Conservation (phyloP, 1,140 invertebrate species). For the Euglossa dilemma region DNA sequence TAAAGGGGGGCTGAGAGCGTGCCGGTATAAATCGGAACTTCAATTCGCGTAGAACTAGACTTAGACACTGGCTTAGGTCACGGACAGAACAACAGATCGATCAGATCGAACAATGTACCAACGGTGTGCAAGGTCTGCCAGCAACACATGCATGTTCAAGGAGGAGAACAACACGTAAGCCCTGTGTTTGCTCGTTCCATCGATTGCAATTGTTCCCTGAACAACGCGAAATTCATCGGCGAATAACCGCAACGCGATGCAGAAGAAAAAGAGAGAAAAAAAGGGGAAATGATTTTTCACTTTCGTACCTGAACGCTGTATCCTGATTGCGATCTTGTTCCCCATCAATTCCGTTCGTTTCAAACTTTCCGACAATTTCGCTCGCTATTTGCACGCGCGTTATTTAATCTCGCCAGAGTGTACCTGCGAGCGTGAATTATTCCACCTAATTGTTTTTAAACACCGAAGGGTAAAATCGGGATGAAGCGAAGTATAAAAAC, state of each 20-base stretch:
- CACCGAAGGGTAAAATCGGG: no score
- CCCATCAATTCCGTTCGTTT: no score
- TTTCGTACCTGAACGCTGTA: no score
- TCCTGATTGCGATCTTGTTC: no score
- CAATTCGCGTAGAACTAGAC: constrained; percentile 26
- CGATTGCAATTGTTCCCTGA: not conserved
- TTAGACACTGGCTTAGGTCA: constrained; percentile 53
- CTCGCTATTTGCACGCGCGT: no score
- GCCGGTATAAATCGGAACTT: not conserved
- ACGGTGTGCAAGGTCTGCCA: constrained; percentile 31
- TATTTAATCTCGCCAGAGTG: no score
- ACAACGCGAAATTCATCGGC: not conserved
- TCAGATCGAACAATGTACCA: constrained; percentile 51
- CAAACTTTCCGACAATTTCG: no score
- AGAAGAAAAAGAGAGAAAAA: not conserved
- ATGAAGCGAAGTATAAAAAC: no score
- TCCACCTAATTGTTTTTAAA: no score
- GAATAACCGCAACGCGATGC: not conserved
- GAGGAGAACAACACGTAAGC: not conserved
- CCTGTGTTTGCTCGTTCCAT: not conserved
- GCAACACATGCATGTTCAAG: not conserved
- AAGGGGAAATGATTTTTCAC: not conserved
- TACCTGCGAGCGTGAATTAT: no score
- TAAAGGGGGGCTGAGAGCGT: not conserved
- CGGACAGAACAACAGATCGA: constrained; percentile 61